These are phyloP conservation scores for Glossosoma conforme DNA, from an alignment of 1,140 invertebrate species.

Conservation along the genomic window DNA sequence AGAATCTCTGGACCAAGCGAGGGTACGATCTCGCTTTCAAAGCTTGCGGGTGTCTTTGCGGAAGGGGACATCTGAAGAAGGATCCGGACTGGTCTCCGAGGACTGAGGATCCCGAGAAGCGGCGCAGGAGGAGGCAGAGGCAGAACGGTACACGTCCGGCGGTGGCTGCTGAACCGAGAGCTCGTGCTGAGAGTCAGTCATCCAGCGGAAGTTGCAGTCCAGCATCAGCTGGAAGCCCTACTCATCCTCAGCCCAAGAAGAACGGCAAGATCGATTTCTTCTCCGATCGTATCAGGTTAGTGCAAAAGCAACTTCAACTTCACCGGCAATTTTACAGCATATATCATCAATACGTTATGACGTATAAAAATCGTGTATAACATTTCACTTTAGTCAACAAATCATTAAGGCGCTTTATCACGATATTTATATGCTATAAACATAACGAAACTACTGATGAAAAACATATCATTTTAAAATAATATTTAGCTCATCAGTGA, in stretches of 20 bases:
- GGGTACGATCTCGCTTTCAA: slow-evolving; percentile 92
- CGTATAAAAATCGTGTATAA: too few species aligned
- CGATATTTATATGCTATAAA: too few species aligned
- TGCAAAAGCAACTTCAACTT: too few species aligned
- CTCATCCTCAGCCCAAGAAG: slow-evolving; percentile 58
- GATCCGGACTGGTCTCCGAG: slow-evolving; percentile 85
- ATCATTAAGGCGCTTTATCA: too few species aligned
- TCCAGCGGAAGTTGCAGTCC: slow-evolving; percentile 52
- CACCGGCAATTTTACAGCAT: too few species aligned
- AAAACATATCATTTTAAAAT: too few species aligned
- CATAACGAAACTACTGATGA: too few species aligned
- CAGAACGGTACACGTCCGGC: slow-evolving; percentile 54
- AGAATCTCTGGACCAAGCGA: slow-evolving; percentile 97
- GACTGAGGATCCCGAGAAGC: slow-evolving; percentile 70
- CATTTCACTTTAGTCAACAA: too few species aligned
- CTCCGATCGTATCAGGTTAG: slow-evolving; percentile 73
- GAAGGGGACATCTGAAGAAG: slow-evolving; percentile 87
- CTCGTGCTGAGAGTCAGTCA: slow-evolving; percentile 68
- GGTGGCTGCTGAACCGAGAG: slow-evolving; percentile 60
- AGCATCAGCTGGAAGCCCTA: slow-evolving; percentile 45
- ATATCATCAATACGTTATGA: too few species aligned
- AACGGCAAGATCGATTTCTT: slow-evolving; percentile 75
- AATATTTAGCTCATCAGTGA: too few species aligned
- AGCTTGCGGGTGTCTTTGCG: slow-evolving; percentile 82
- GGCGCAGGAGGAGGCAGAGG: slow-evolving; percentile 60